Conservation (phyloP, 2,888 invertebrate species). For the Drosophila acutilabella region DNA sequence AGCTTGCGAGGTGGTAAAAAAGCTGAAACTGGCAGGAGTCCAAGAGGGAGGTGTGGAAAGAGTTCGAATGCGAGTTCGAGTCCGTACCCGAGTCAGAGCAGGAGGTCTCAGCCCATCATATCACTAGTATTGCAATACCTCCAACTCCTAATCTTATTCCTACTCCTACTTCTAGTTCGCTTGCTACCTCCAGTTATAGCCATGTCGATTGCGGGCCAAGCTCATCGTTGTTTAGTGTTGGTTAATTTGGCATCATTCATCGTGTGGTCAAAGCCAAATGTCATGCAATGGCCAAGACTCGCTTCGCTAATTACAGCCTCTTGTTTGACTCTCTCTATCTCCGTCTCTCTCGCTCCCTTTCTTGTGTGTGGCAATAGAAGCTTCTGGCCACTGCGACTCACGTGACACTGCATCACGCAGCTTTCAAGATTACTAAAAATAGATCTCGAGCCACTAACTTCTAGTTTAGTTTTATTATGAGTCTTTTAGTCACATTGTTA, state of each 20-base stretch:
- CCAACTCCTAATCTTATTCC: neutral
- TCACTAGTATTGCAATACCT: slow-evolving; percentile 1
- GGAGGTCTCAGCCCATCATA: slow-evolving; percentile 39
- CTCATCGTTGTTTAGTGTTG: slow-evolving; percentile 39
- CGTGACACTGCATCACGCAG: slow-evolving; percentile 66
- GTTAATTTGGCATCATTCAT: slow-evolving; percentile 74
- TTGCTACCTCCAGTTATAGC: slow-evolving; percentile 2
- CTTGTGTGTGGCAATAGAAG: slow-evolving; percentile 35
- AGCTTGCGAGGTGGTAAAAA: slow-evolving; percentile 3
- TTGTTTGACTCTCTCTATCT: slow-evolving; percentile 40
- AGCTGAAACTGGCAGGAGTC: neutral
- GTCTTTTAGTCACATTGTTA: neutral
- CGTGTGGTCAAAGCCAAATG: slow-evolving; percentile 69
- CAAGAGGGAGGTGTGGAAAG: neutral
- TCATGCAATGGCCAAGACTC: slow-evolving; percentile 65
- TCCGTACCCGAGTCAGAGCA: slow-evolving; percentile 24
- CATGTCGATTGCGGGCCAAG: slow-evolving; percentile 26
- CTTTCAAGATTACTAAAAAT: slow-evolving; percentile 55
- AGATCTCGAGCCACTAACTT: slow-evolving; percentile 49
- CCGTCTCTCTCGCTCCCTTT: slow-evolving; percentile 2
- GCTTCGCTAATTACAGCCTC: slow-evolving; percentile 71
- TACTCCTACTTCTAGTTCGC: neutral
- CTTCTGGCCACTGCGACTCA: slow-evolving; percentile 38
- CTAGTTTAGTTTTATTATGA: slow-evolving; percentile 31
- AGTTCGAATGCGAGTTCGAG: neutral